Percentiles rank a stretch among this genome's conserved stretches.
phyloP scores from a whole-genome alignment of 2,113 vertebrate species.

The Vimba vimba region DNA sequence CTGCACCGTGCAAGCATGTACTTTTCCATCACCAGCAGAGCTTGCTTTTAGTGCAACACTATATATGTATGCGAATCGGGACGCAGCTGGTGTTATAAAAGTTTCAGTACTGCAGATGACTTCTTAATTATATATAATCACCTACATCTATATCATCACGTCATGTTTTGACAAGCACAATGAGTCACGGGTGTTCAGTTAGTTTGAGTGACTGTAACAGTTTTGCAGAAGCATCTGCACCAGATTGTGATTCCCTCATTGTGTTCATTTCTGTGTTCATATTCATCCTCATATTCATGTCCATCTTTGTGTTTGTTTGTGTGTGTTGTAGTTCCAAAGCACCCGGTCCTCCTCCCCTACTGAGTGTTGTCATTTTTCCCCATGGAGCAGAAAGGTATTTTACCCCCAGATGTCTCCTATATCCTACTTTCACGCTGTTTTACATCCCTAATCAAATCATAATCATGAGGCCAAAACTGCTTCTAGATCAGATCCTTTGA shows the following conservation, averaged over 20 bases:
- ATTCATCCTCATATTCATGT: slow-evolving; percentile 45
- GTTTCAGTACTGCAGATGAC: background rate
- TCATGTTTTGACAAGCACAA: background rate
- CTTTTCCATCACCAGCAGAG: no score
- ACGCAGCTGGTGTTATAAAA: background rate
- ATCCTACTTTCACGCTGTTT: background rate
- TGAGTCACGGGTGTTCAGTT: background rate
- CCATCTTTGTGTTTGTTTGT: slow-evolving; percentile 61
- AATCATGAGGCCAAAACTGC: background rate
- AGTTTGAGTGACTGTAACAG: background rate
- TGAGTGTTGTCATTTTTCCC: slow-evolving; percentile 97
- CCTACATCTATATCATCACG: background rate
- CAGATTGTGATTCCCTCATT: background rate
- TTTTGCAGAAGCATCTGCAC: background rate
- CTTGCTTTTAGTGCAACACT: no score
- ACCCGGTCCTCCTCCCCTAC: slow-evolving; percentile 90
- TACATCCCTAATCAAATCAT: background rate
- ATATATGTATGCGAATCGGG: background rate
- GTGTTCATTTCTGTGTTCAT: background rate
- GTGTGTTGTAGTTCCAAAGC: slow-evolving; percentile 90
- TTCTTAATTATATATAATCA: slow-evolving; percentile 21
- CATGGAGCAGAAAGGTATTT: slow-evolving; percentile 99
- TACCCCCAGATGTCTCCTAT: slow-evolving; percentile 52
- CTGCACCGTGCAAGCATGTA: no score
- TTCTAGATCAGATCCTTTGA: background rate